These are phyloP conservation scores for Gymnosoma rotundatum DNA, from an alignment of 2,888 invertebrate species.

Conservation along the genomic window DNA sequence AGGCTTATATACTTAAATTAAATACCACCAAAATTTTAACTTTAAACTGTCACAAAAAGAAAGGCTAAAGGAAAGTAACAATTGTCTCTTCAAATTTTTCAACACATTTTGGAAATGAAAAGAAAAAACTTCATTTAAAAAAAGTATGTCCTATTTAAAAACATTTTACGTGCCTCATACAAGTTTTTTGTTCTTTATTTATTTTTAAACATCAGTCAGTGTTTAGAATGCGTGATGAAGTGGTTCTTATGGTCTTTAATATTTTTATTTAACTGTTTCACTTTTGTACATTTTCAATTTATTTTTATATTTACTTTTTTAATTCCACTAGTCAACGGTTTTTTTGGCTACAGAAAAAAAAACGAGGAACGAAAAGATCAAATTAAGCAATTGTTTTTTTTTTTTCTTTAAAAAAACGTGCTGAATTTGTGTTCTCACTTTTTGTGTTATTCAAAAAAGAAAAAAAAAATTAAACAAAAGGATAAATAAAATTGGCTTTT, in stretches of 20 bases:
- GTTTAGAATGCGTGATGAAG: slow-evolving; percentile 70
- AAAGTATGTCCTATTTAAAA: not conserved
- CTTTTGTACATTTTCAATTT: slow-evolving; percentile 3
- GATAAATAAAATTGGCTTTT: slow-evolving; percentile 54
- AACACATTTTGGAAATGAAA: no score
- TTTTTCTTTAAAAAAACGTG: slow-evolving; percentile 26
- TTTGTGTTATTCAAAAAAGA: not conserved
- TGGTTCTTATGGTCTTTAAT: slow-evolving; percentile 58
- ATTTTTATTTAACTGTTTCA: slow-evolving; percentile 8
- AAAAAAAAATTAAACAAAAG: slow-evolving; percentile 35
- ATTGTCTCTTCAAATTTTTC: no score
- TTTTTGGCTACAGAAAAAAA: not conserved
- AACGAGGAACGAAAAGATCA: not conserved
- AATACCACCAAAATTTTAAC: no score
- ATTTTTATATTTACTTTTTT: slow-evolving; percentile 19
- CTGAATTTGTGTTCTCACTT: slow-evolving; percentile 49
- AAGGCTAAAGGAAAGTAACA: no score
- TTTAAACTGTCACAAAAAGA: no score
- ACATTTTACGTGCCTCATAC: not conserved
- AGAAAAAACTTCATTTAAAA: no score
- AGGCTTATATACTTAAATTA: no score
- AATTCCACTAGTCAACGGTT: not conserved
- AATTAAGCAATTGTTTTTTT: slow-evolving; percentile 10
- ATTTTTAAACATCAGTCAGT: slow-evolving; percentile 62
- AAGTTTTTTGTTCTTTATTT: not conserved